Conservation (phyloP, 1,140 invertebrate genomes). For the Calliphora vicina region DNA sequence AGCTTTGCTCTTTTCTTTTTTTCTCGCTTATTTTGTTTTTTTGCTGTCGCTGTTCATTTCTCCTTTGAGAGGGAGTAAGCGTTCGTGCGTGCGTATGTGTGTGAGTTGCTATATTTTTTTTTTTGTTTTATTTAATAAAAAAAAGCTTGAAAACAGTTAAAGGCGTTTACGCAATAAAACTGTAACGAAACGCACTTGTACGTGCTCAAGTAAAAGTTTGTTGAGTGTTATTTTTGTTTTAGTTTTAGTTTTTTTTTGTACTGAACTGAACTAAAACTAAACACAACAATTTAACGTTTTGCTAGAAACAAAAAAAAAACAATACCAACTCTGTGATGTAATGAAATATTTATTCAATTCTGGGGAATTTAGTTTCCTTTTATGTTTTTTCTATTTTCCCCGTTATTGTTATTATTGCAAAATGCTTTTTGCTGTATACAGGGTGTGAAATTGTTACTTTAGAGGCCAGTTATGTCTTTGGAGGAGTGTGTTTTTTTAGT, state of each 20-base stretch:
- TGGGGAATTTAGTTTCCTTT: background rate
- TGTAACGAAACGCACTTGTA: background rate
- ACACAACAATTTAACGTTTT: background rate
- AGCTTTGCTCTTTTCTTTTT: too few species aligned
- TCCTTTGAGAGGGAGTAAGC: too few species aligned
- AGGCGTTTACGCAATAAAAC: constrained; percentile 15
- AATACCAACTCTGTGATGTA: background rate
- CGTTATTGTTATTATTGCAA: too few species aligned
- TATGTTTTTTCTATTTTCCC: background rate
- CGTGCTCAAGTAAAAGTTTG: background rate
- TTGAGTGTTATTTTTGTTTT: background rate
- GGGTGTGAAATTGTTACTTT: background rate
- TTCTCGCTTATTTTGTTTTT: too few species aligned
- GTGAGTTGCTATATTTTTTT: background rate
- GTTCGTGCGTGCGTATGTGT: background rate
- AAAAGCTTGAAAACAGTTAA: background rate
- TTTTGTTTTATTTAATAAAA: background rate
- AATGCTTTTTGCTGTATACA: too few species aligned
- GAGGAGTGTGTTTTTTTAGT: background rate
- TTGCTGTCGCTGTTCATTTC: too few species aligned
- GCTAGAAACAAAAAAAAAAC: background rate
- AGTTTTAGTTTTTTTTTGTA: background rate
- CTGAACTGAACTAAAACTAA: background rate
- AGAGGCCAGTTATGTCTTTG: background rate
- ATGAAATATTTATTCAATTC: background rate